Base-by-base conservation (phyloP, 1,140 invertebrate genomes). In the Pectinophora gossypiella region DNA sequence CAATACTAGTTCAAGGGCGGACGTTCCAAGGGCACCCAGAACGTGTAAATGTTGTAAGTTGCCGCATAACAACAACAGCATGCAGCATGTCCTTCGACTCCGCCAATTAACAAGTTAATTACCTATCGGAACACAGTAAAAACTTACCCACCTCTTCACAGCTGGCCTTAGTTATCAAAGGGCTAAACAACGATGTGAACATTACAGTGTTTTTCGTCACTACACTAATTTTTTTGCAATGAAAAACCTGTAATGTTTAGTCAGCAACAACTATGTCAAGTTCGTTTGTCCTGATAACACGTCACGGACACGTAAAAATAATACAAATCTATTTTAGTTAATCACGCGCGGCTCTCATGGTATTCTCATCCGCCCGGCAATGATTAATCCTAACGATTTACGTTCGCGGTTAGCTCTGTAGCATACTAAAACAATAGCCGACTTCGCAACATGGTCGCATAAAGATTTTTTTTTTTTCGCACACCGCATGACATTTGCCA, bases 131-230 rank as follows among this genome's bases (percentile, higher is more conserved):
- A 40, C 6, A 40, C 36, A 40, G 7, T 40, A 2, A 18, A 76
- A 86, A 90, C 89, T 90, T 90, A 90, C 89, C 89, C 87, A 90
- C 89, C 89, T 90, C 89, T 90, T 90, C 89, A 88, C 89, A 90
- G 82, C 81, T 85, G 79, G 85, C 89, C 67, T 83, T 75, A 72
- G 85, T 82, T 64, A 89, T 74, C 69, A 88, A 67, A 68, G 73
- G 76, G 62, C 75, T 76, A 48, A 72, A 74, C 80, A 85, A 81
- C 62, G 79, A 83, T 76, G 81, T 85, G 78, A 83, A 85, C 84
- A 87, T 87, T 87, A 87, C 84, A 87, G 74, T 77, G 70, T 78
- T 87, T 87, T 82, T 78, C 56, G 54, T 60, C 67, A 81, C 71
- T 61, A 66, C 59, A 75, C 61, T 62, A 67, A 59, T 65, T 72